These are phyloP conservation scores for Phlogophora meticulosa DNA, from an alignment of 2,888 invertebrate species.

Conservation along the genomic window DNA sequence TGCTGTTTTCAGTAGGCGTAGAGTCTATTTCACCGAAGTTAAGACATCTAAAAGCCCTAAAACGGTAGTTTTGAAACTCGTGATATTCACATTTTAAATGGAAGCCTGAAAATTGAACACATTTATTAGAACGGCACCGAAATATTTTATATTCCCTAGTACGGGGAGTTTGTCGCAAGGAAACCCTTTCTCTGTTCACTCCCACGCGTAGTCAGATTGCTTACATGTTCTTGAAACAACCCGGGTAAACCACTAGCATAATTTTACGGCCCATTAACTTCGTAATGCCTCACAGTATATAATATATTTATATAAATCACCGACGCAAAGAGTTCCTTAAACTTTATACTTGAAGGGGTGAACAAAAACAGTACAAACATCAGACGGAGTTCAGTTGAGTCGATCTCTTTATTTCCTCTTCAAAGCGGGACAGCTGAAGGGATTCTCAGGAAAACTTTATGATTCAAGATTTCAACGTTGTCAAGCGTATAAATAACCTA, in stretches of 20 bases:
- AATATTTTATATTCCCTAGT: conserved; percentile 46
- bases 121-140: conserved; percentile 25
- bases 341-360: conserved; percentile 41
- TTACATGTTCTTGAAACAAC: conserved; percentile 63
- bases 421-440: conserved; percentile 62
- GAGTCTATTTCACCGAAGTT: conserved; percentile 28
- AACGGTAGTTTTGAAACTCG: conserved; percentile 36
- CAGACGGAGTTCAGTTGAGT: conserved; percentile 41
- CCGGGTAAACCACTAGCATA: conserved; percentile 67
- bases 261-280: conserved; percentile 73
- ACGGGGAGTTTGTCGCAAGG: conserved; percentile 23
- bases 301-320: conserved; percentile 67
- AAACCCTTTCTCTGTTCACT: conserved; percentile 30
- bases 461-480: conserved; percentile 57
- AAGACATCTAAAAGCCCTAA: conserved; percentile 17
- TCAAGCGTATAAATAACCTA: conserved; percentile 51
- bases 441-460: conserved; percentile 66
- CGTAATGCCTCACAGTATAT: conserved; percentile 67
- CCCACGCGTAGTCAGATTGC: conserved; percentile 53
- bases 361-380: conserved; percentile 56
- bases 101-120: conserved; percentile 40
- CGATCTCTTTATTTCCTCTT: conserved; percentile 60
- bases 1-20: conserved; percentile 2
- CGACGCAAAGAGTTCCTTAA: conserved; percentile 57
- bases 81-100: conserved; percentile 34